Evolutionary conservation across 2,888 invertebrate species (phyloP).

Genomic region (Nysson spinosus): DNA sequence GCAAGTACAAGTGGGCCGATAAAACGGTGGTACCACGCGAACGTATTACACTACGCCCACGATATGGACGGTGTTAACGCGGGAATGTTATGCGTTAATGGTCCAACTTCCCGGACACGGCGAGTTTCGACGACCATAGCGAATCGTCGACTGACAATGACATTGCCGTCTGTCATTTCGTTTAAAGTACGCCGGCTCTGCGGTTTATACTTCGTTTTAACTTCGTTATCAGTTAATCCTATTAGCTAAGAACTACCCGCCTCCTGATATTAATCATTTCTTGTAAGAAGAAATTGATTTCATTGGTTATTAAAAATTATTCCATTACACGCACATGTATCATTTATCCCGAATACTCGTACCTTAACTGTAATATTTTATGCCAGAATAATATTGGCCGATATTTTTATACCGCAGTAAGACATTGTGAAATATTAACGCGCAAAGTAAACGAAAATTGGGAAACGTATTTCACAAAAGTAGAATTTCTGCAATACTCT

Average conservation of each 20-base stretch:
- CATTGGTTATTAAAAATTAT: too few species aligned
- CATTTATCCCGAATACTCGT: too few species aligned
- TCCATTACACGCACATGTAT: too few species aligned
- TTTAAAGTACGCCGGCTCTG: conserved; percentile 9
- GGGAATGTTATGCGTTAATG: conserved; percentile 73
- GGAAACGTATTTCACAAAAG: too few species aligned
- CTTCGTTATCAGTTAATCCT: conserved; percentile 17
- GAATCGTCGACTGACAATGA: conserved; percentile 75
- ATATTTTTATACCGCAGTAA: too few species aligned
- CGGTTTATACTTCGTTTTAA: conserved; percentile 25
- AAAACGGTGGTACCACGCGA: conserved; percentile 56
- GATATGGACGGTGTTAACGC: conserved; percentile 59
- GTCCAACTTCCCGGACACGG: conserved; percentile 75
- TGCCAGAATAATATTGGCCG: too few species aligned
- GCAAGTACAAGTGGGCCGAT: conserved; percentile 25
- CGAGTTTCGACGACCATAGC: conserved; percentile 69
- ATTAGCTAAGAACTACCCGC: conserved; percentile 2
- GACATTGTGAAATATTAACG: too few species aligned
- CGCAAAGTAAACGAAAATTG: too few species aligned
- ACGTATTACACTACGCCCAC: conserved; percentile 68
- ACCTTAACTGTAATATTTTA: too few species aligned
- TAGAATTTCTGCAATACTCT: too few species aligned
- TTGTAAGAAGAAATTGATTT: too few species aligned
- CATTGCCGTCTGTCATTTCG: conserved; percentile 63
- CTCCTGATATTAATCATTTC: too few species aligned